Base-by-base conservation (phyloP, 1,140 invertebrate genomes). In the Aphidius ervi region DNA sequence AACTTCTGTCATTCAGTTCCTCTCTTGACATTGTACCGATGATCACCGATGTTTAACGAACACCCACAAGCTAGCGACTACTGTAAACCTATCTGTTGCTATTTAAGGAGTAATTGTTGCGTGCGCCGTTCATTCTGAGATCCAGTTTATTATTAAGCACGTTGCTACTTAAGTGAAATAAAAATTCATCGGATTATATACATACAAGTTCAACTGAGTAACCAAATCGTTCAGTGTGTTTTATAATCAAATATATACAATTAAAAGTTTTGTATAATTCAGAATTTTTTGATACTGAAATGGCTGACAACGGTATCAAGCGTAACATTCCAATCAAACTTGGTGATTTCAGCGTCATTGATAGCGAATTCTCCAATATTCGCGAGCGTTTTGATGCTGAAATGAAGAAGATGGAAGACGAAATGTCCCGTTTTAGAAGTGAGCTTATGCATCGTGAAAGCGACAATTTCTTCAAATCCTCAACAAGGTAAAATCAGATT, bases 361-460 rank as follows among this genome's bases (percentile, higher is more conserved):
- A 98, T 79, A 92, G 90, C 55, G 95, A 98, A 82, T 98, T 97
- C 82, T 93, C 92, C 70, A 94, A 89, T 77, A 97, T 98, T 76
- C 87, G 94, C 64, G 94, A 97, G 76, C 85, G 93, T 63, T 98
- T 98, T 78, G 95, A 98, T 76, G 88, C 87, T 57, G 95, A 98
- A 85, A 98, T 98, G 95, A 85, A 89, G 68, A 93, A 94, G 82
- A 97, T 98, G 93, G 95, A 98, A 82, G 94, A 97, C 67, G 95
- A 98, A 82, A 98, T 98, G 95, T 90, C 91, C 75, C 91, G 92
- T 81, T 96, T 98, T 83, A 85, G 95, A 65, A 90, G 90, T 61
- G 94, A 97, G 78, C 82, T 97, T 56, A 91, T 95, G 87, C 94
- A 94, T 76, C 85, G 91, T 68, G 93, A 96, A 80, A 90, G 89